Evolutionary conservation across 1,140 invertebrate genomes (phyloP), one percentile per base, ranked within the genome.

Genomic region (Phymastichus coffea): DNA sequence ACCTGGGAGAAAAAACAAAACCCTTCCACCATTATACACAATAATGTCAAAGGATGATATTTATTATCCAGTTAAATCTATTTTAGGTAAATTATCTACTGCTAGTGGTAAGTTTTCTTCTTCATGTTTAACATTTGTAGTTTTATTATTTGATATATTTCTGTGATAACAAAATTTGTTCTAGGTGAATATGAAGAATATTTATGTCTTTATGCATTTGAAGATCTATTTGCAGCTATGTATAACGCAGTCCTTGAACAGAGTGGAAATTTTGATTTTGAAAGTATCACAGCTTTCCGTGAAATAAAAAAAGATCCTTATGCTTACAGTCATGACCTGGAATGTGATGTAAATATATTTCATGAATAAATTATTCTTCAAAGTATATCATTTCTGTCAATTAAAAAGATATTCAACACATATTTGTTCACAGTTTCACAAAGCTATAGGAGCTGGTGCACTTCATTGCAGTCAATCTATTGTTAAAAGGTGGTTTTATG

Each of bases 151-250:
- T 30, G 8, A 43, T 28, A 54, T 22, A 17, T 35, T 43, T 35
- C 48, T 47, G 17, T 56, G 23, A 19, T 10, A 28, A 47, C n/a
- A 40, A 28, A 41, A 19, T 54, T 57, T 43, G 62, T 19, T 63
- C 10, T 52, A 74, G 71, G 26, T 2, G 7, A 35, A 48, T 4
- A 44, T 22, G 12, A 43, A 2, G 72, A 74, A 30, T 70, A 63
- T 53, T 81, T 84, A 63, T 62, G 69, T n/a, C 62, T 86, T 6
- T 86, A 85, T 66, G 77, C 76, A n/a, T 63, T 85, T 22, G 81
- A 85, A 53, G 63, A 65, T 1, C 52, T 86, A 9, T 82, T 85
- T 54, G 75, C 66, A 38, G 65, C 62, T 9, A 40, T 86, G n/a
- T 71, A 75, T 14, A 83, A 82, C 61, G 65, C 68, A 1, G 62